Evolutionary conservation across 2,113 vertebrate species (phyloP), one percentile per base, ranked within the genome.

Genomic region (Eptatretus burgeri): DNA sequence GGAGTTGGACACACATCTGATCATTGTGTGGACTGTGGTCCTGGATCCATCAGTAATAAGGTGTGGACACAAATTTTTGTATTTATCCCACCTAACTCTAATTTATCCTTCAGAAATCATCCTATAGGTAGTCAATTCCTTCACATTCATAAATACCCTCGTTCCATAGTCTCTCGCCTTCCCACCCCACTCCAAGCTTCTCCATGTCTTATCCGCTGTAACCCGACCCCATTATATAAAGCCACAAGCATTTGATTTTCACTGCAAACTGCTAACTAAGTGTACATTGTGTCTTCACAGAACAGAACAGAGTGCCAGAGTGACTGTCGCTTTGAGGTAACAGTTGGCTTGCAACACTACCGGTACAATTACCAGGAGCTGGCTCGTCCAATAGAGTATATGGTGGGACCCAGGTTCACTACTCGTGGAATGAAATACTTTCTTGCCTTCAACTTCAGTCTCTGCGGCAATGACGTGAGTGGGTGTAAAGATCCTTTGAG

Each of bases 401-500:
- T 85, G 79, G 93, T 82, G 0, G 86, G 87, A 11, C 93, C 93
- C 1, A 96, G 85, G 71, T 98, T 98, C 67, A 98, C 89, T 5
- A 84, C 86, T 62, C 84, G 84, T 71, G 93, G 93, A 66, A 94
- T 86, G 51, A 88, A 93, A 66, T 98, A 93, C 73, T 93, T 82
- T 70, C 86, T 93, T 68, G 78, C 82, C 69, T 94, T 93, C 71
- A 96, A 96, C 65, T 82, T 98, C 74, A 93, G 85, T 71, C 74
- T 98, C 49, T 98, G 89, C 74, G 88, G 86, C 63, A 80, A 78
- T 66, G 78, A 82, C 80, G 93, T 98, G 75, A 76, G 73, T 60
- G 56, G 11, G 12, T 1, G 56, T 12, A 41, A 41, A 3, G 27
- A 41, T 7, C 27, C 3, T 41, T 41, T 41, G 27, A 5, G 27